Base-by-base conservation (phyloP, 1,140 invertebrate genomes). In the Drosophila tropicalis region DNA sequence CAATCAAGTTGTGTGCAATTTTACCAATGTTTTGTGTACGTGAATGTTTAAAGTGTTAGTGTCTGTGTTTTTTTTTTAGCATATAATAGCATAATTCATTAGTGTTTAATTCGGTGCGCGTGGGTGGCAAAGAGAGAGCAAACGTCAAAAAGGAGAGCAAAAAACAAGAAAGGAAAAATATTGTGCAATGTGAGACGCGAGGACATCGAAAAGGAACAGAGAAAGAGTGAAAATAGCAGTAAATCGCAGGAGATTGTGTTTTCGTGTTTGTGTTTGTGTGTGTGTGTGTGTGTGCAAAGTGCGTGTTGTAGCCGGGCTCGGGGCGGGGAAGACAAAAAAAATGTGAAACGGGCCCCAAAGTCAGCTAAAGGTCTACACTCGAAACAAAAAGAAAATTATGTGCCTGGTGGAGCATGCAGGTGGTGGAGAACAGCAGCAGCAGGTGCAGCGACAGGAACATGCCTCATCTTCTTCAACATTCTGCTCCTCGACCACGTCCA, bases 321-420 rank as follows among this genome's bases (percentile, higher is more conserved):
- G 9, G 44, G 17, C 5, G 9, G 17, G 44, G 44, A 17, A 10
- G 19, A 29, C 29, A 29, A 29, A 29, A 51, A 86, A 81, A 79
- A 81, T 63, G 61, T 51, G 41, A 85, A 89, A 75, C 73, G 70
- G 70, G 70, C 25, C 67, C 70, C 64, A 65, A 81, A 64, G 62
- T 62, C 55, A 63, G 72, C 68, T 73, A 73, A 67, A 89, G 72
- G 81, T 54, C 66, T 55, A 40, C 32, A 19, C 64, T 84, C 75
- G 79, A 39, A 39, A 39, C 10, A 39, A 39, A 39, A 39, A 39
- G 12, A 39, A 13, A 39, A 39, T 39, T 13, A 89, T 89, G 84
- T 89, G 84, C 84, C 77, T 89, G 77, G 84, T 79, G 77, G 84
- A 89, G 85, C 85, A 89, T 72, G 85, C 67, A 60, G 80, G 66